phyloP scores from a whole-genome alignment of 2,888 invertebrate genomes.

The Cerastoderma edule region DNA sequence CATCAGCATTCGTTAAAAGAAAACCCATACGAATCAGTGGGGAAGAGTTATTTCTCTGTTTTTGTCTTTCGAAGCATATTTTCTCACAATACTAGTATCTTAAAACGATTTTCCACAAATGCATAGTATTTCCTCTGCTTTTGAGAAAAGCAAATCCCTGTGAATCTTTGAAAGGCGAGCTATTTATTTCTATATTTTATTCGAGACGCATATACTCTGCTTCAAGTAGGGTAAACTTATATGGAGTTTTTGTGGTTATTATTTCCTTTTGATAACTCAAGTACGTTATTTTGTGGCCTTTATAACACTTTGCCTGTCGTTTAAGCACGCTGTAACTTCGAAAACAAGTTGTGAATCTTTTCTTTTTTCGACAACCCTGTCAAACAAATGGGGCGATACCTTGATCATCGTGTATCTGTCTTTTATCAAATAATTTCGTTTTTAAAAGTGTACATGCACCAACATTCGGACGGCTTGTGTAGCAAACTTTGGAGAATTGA shows the following conservation, averaged over 20 bases:
- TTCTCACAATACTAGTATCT: too few relatives aligned
- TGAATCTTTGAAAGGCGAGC: too few relatives aligned
- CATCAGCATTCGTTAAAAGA: too few relatives aligned
- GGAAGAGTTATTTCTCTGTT: too few relatives aligned
- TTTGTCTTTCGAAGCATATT: too few relatives aligned
- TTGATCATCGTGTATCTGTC: background rate
- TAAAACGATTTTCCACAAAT: too few relatives aligned
- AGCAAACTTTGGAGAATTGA: background rate
- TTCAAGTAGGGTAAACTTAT: too few relatives aligned
- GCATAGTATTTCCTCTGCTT: too few relatives aligned
- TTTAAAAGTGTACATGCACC: background rate
- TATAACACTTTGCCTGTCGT: background rate
- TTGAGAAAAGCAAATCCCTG: too few relatives aligned
- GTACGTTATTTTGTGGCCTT: conserved; percentile 18
- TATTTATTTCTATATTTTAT: too few relatives aligned
- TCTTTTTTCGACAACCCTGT: background rate
- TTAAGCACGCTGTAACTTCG: background rate
- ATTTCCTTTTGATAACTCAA: conserved; percentile 28
- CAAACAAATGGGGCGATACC: background rate
- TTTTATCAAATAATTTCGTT: background rate
- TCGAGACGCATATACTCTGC: too few relatives aligned
- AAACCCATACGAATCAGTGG: too few relatives aligned
- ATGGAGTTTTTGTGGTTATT: conserved; percentile 18
- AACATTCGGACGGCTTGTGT: background rate
- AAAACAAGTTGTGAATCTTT: background rate